A percentile compares a stretch with the other conserved stretches of the same genome.
These are phyloP conservation scores for Sebastes taczanowskii DNA, from an alignment of 2,797 vertebrate genomes.

Conservation along the genomic window DNA sequence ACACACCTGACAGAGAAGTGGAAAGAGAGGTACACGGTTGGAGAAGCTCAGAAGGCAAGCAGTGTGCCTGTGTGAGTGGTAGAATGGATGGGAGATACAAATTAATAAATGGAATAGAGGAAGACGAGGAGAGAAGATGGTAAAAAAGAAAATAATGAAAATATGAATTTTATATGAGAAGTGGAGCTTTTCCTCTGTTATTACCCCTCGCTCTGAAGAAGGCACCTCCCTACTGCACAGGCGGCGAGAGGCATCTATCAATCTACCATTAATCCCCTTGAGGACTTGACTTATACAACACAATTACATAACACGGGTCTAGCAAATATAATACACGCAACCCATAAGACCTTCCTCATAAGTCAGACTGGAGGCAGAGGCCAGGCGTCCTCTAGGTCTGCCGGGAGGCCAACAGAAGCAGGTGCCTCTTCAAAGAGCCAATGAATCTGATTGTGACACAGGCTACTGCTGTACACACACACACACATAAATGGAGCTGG, in stretches of 20 bases:
- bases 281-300: slow-evolving; percentile 44
- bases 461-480: background rate
- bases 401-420: slow-evolving; percentile 5
- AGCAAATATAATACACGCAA: slow-evolving; percentile 18
- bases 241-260: slow-evolving; percentile 16
- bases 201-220: background rate
- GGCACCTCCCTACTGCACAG: background rate
- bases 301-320: slow-evolving; percentile 27
- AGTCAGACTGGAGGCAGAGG: slow-evolving; percentile 24
- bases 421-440: slow-evolving; percentile 8
- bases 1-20: slow-evolving; percentile 43
- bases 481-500: slow-evolving; percentile 7
- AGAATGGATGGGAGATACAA: background rate
- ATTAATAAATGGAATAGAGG: background rate
- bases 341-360: slow-evolving; percentile 16
- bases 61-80: background rate
- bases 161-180: background rate
- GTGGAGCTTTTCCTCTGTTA: background rate
- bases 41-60: background rate
- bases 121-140: background rate
- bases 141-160: background rate
- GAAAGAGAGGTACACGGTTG: background rate
- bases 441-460: background rate
- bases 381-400: slow-evolving; percentile 21
- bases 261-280: slow-evolving; percentile 34